Percentiles rank a stretch among this genome's conserved stretches.
Conservation (phyloP, 2,113 vertebrate genomes). For the Aldabrachelys gigantea region DNA sequence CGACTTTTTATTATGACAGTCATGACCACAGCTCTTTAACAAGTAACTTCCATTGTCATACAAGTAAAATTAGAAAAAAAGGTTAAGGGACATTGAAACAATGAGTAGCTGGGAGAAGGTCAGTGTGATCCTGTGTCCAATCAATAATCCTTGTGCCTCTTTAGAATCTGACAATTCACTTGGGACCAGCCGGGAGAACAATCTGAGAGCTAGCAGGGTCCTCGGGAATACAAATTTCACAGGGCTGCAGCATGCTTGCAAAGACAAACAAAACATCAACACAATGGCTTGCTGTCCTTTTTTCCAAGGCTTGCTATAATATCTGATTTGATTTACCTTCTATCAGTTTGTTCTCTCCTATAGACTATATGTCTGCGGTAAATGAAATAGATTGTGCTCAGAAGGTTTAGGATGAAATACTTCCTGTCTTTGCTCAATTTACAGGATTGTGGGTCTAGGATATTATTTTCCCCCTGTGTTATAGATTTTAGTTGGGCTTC, state of each 20-base stretch:
- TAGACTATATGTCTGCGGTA: neutral
- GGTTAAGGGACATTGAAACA: neutral
- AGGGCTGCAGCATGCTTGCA: neutral
- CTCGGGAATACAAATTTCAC: neutral
- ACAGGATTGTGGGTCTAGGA: neutral
- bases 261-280: neutral
- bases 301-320: neutral
- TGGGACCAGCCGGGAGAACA: neutral
- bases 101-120: neutral
- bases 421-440: constrained; percentile 19
- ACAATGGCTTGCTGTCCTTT: neutral
- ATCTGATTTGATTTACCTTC: constrained; percentile 40
- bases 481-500: constrained; percentile 18
- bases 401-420: neutral
- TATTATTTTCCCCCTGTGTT: neutral
- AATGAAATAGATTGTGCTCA: neutral
- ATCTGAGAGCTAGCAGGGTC: neutral
- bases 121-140: neutral
- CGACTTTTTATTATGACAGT: neutral
- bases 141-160: neutral
- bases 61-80: neutral
- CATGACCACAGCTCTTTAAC: neutral
- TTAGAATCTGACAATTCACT: neutral
- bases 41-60: neutral
- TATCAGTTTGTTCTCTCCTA: neutral